Evolutionary conservation across 1,140 invertebrate genomes (phyloP).

Genomic region (Spodoptera litura): DNA sequence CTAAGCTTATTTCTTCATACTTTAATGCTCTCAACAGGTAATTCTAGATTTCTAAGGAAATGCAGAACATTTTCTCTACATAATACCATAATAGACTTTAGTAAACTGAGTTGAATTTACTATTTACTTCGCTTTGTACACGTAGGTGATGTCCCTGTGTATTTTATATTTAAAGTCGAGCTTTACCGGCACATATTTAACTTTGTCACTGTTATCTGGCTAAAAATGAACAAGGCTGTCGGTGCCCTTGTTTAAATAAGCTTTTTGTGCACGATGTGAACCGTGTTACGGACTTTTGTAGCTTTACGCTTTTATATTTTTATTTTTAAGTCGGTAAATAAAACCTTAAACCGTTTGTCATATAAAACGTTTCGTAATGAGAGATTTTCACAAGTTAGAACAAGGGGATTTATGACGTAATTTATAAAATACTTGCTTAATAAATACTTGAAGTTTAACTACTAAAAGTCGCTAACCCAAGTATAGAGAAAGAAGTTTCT

Average conservation of each 20-base stretch:
- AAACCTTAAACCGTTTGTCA: neutral
- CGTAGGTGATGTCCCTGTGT: too few species aligned
- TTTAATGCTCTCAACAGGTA: slow-evolving; percentile 21
- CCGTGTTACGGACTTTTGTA: slow-evolving; percentile 11
- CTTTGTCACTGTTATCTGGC: slow-evolving; percentile 42
- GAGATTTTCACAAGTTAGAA: too few species aligned
- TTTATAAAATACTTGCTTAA: too few species aligned
- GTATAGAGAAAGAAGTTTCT: too few species aligned
- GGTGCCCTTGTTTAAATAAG: slow-evolving; percentile 35
- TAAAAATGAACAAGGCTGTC: slow-evolving; percentile 19
- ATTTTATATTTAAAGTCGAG: slow-evolving; percentile 13
- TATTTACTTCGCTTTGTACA: neutral
- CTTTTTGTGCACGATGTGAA: slow-evolving; percentile 25
- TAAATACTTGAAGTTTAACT: too few species aligned
- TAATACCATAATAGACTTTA: neutral
- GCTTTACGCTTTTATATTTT: slow-evolving; percentile 30
- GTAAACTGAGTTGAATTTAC: slow-evolving; percentile 17
- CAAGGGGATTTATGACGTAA: too few species aligned
- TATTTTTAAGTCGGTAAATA: slow-evolving; percentile 13
- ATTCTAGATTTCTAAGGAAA: slow-evolving; percentile 3
- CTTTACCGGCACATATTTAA: slow-evolving; percentile 28
- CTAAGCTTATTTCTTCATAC: slow-evolving; percentile 12
- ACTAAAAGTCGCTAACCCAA: too few species aligned
- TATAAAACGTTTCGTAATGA: neutral
- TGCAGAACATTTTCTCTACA: neutral